Evolutionary conservation across 2,888 invertebrate genomes (phyloP), one percentile per base, ranked within the genome.

Genomic region (Dastarcus helophoroides): DNA sequence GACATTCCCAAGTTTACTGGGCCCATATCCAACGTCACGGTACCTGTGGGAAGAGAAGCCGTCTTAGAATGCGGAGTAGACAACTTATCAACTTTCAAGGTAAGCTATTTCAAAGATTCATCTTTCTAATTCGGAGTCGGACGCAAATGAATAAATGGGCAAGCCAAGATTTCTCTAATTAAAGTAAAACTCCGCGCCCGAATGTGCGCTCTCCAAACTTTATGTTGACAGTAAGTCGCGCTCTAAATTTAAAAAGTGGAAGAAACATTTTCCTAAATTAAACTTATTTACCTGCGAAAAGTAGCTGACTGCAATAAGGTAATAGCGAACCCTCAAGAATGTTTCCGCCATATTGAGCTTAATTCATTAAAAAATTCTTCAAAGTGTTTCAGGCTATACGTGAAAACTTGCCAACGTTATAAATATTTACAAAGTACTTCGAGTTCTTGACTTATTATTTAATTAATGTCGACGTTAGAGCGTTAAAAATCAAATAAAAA

Each of bases 1-100:
- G 74, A 75, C 63, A 79, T 79, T 63, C 84, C 84, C 8, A 79
- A 82, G 48, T 86, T 86, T 64, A 81, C 76, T 51, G 79, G 76
- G 36, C 79, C 82, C 35, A 85, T 88, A 51, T 64, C 72, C 44
- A 88, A 88, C 63, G 80, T 84, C 47, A 86, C 86, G 6, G 76
- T 79, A 11, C 78, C 86, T 5, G 76, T 86, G 33, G 84, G 85
- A 22, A 69, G 88, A 37, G 86, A 86, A 59, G 86, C 84, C 3
- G 69, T 79, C 29, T 68, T 88, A 29, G 76, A 80, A 29, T 88
- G 86, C 56, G 67, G 77, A 26, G 86, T 88, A 8, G 81, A 86
- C 59, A 84, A 85, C 59, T 70, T 88, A 37, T 77, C 76, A 32
- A 70, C 75, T 13, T 88, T 79, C 56, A 86, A 86, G 78, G 86